phyloP scores from a whole-genome alignment of 2,888 invertebrate species.

The Sesia apiformis region DNA sequence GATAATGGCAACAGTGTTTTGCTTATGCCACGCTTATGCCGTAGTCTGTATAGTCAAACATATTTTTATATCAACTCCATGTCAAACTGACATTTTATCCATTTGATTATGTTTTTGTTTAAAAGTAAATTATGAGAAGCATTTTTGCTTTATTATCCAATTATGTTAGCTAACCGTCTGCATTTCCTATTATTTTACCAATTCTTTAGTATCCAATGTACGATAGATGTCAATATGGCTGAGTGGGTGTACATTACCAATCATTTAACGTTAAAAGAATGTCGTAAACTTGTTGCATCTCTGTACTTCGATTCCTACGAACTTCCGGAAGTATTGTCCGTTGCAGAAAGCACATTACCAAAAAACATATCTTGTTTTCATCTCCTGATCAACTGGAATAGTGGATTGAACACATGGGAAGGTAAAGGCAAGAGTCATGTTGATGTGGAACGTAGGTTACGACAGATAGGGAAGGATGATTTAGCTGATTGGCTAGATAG shows the following conservation, averaged over 20 bases:
- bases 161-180: too few species aligned
- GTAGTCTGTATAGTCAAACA: too few species aligned
- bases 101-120: too few species aligned
- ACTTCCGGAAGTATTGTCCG: conserved; percentile 21
- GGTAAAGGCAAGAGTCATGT: conserved; percentile 75
- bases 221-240: conserved; percentile 35
- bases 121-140: too few species aligned
- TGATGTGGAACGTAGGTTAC: conserved; percentile 66
- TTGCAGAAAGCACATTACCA: conserved; percentile 52
- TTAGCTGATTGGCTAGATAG: conserved; percentile 77
- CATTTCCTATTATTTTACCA: too few species aligned
- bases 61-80: too few species aligned
- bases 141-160: too few species aligned
- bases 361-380: conserved; percentile 69
- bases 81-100: too few species aligned
- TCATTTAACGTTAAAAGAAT: conserved; percentile 72
- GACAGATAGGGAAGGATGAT: conserved; percentile 71
- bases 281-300: conserved; percentile 71
- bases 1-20: too few species aligned
- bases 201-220: conserved; percentile 4
- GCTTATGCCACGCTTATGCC: too few species aligned
- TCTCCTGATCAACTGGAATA: conserved; percentile 75
- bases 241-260: conserved; percentile 67
- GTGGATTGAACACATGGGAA: conserved; percentile 37
- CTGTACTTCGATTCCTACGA: conserved; percentile 60